Conservation (phyloP, 2,113 vertebrate genomes). For the Natator depressus region DNA sequence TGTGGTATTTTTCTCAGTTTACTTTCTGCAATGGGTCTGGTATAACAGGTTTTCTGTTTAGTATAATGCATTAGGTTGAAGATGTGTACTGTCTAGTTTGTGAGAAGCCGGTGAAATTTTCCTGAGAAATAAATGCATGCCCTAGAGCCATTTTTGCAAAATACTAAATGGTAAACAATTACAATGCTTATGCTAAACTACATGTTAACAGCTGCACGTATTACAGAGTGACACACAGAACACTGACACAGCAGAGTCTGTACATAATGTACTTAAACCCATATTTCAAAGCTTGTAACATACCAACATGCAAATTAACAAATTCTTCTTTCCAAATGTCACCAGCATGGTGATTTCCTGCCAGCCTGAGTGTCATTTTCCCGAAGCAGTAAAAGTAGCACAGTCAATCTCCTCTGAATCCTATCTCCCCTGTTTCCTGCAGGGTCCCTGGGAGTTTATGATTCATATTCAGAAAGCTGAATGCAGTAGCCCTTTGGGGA, state of each 20-base stretch:
- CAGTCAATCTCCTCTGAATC: constrained; percentile 71
- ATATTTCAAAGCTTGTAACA: constrained; percentile 71
- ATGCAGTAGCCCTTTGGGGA: constrained; percentile 68
- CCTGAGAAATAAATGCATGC: constrained; percentile 63
- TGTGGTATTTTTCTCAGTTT: constrained; percentile 32
- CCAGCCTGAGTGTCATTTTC: constrained; percentile 58
- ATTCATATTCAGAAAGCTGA: constrained; percentile 74
- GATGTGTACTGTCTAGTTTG: constrained; percentile 27
- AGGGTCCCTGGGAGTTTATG: constrained; percentile 65
- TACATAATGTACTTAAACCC: constrained; percentile 45
- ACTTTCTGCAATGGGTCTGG: constrained; percentile 26
- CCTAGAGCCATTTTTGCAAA: constrained; percentile 64
- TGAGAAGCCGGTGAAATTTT: constrained; percentile 66
- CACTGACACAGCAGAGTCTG: constrained; percentile 20
- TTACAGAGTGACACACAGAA: constrained; percentile 28
- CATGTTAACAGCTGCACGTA: constrained; percentile 62
- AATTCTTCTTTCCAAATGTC: constrained; percentile 74
- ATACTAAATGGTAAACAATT: constrained; percentile 74
- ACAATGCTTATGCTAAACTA: constrained; percentile 66
- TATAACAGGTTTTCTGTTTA: constrained; percentile 43
- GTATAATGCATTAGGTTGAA: constrained; percentile 30
- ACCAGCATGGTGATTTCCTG: constrained; percentile 69
- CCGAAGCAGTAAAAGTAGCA: constrained; percentile 68
- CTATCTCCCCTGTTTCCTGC: constrained; percentile 61
- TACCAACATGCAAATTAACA: constrained; percentile 76